Percentiles rank a stretch among this genome's conserved stretches.
Evolutionary conservation across 2,797 vertebrate genomes (phyloP).

Genomic region (Coilia nasus): DNA sequence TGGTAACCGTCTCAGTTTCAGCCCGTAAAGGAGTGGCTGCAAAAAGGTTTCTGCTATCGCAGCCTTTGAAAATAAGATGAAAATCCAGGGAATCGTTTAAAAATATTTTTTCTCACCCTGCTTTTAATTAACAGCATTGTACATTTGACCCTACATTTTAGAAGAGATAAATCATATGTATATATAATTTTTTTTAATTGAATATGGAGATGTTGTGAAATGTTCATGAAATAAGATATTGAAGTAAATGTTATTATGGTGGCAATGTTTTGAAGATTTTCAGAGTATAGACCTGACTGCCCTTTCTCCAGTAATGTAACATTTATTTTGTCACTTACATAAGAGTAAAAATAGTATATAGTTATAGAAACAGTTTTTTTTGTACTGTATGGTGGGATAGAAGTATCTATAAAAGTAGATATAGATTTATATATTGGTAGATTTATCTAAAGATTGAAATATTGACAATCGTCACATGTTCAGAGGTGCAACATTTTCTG

Average conservation of each 20-base stretch:
- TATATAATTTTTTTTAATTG: background rate
- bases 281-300: background rate
- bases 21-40: background rate
- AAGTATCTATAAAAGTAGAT: background rate
- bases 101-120: background rate
- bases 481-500: background rate
- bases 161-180: background rate
- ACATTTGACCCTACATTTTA: background rate
- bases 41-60: background rate
- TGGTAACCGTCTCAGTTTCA: background rate
- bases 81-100: background rate
- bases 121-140: background rate
- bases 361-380: background rate
- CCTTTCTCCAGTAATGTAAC: background rate
- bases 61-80: background rate
- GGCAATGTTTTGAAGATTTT: background rate
- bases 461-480: no score
- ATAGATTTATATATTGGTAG: no score
- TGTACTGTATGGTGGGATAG: background rate
- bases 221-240: background rate
- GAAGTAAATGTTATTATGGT: background rate
- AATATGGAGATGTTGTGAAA: background rate
- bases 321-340: background rate
- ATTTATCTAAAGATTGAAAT: background rate
- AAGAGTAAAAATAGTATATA: background rate